These are phyloP conservation scores for Nestor notabilis DNA, from an alignment of 2,113 vertebrate species.

Conservation along the genomic window DNA sequence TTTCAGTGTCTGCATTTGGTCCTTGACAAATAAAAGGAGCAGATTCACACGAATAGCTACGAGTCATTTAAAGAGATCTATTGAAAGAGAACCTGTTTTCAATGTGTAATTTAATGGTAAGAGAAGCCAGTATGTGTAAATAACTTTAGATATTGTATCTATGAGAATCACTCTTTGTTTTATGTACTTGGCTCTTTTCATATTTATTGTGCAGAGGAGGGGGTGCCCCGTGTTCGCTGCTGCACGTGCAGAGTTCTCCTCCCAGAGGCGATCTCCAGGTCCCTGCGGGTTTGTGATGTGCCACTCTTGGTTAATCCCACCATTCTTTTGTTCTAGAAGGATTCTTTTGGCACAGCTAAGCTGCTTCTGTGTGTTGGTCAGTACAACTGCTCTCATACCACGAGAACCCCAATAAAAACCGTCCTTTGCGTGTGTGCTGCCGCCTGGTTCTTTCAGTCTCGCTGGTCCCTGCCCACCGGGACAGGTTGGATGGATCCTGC, in stretches of 20 bases:
- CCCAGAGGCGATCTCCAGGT: neutral
- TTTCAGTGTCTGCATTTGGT: neutral
- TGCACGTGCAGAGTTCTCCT: neutral
- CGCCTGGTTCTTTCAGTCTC: neutral
- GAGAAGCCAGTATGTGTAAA: constrained; percentile 77
- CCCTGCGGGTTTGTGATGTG: constrained; percentile 15
- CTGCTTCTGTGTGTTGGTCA: constrained; percentile 78
- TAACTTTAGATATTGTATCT: constrained; percentile 83
- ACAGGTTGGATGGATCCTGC: neutral
- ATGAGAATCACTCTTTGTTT: constrained; percentile 76
- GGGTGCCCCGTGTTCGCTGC: neutral
- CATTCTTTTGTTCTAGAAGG: constrained; percentile 47
- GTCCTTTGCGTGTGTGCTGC: constrained; percentile 72
- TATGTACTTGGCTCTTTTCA: constrained; percentile 76
- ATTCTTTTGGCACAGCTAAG: constrained; percentile 75
- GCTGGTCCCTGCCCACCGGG: accelerated
- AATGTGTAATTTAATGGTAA: constrained; percentile 41
- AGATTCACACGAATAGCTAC: neutral
- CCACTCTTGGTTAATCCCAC: constrained; percentile 63
- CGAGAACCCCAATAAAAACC: constrained; percentile 87
- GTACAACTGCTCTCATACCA: constrained; percentile 79
- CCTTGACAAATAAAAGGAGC: neutral
- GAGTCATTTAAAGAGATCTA: neutral
- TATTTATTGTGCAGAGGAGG: constrained; percentile 78
- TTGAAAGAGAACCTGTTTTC: constrained; percentile 42